Conservation (phyloP, 2,113 vertebrate species). For the Euleptes europaea region DNA sequence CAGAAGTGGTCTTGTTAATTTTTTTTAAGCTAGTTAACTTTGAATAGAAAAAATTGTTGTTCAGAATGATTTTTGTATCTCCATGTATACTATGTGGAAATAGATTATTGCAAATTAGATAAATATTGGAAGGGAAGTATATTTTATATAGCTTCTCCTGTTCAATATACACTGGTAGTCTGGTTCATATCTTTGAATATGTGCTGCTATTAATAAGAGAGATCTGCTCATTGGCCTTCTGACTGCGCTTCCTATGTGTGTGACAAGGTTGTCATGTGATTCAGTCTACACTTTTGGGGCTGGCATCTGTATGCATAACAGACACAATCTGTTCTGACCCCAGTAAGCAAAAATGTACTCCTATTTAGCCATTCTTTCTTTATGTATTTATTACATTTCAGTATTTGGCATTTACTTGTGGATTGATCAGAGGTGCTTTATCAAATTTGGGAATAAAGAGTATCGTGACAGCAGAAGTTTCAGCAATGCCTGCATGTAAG, state of each 20-base stretch:
- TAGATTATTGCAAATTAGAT: neutral
- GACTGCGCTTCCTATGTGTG: neutral
- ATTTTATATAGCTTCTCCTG: neutral
- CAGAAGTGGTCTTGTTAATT: too few species aligned
- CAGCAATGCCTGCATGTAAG: constrained; percentile 94
- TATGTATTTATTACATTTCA: constrained; percentile 62
- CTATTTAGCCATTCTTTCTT: neutral
- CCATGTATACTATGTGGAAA: neutral
- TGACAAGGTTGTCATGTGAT: neutral
- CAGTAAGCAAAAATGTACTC: neutral
- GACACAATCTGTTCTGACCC: neutral
- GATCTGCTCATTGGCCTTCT: neutral
- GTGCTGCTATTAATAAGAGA: neutral
- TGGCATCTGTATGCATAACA: neutral
- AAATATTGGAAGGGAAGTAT: neutral
- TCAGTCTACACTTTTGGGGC: neutral
- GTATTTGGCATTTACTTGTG: constrained; percentile 96
- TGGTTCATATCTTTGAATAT: neutral
- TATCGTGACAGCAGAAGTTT: constrained; percentile 96
- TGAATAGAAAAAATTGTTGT: too few species aligned
- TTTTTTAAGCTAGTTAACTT: too few species aligned
- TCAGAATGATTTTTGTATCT: too few species aligned
- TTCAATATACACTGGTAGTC: neutral
- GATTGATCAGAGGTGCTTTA: constrained; percentile 91
- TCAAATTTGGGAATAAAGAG: constrained; percentile 93